A percentile compares a stretch with the other conserved stretches of the same genome.
These are phyloP conservation scores for Torymus tubicola DNA, from an alignment of 2,888 invertebrate species.

Conservation along the genomic window DNA sequence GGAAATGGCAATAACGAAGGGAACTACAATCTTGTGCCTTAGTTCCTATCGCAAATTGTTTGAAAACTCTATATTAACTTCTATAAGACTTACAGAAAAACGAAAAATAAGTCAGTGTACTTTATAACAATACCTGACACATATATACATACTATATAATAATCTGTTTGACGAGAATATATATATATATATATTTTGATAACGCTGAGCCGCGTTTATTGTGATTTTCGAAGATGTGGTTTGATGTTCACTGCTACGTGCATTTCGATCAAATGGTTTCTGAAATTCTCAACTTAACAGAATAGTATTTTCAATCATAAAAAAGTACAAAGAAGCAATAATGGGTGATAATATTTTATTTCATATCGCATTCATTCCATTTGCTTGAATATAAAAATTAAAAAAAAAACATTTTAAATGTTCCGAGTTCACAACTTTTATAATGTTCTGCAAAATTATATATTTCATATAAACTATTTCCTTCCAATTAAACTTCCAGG, in stretches of 20 bases:
- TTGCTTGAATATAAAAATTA: too few relatives aligned
- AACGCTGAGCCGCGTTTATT: conserved; percentile 39
- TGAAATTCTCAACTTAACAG: conserved; percentile 16
- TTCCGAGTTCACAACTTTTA: too few relatives aligned
- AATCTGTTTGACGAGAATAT: conserved; percentile 15
- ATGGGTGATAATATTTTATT: neutral
- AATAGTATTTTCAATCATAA: neutral
- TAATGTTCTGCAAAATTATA: too few relatives aligned
- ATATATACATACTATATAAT: conserved; percentile 35
- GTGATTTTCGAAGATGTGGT: conserved; percentile 44
- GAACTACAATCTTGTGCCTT: conserved; percentile 53
- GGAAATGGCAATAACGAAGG: conserved; percentile 37
- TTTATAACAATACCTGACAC: conserved; percentile 35
- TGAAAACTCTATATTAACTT: conserved; percentile 42
- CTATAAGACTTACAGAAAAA: conserved; percentile 38
- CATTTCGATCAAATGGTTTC: conserved; percentile 34
- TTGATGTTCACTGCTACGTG: conserved; percentile 47
- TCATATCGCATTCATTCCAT: neutral
- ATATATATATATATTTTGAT: conserved; percentile 36
- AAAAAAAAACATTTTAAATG: too few relatives aligned
- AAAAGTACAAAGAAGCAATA: conserved; percentile 4
- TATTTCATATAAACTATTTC: too few relatives aligned
- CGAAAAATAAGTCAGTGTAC: conserved; percentile 33
- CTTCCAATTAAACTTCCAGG: too few relatives aligned
- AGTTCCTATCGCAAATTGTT: conserved; percentile 56